phyloP scores from a whole-genome alignment of 2,113 vertebrate genomes.

The Macaca mulatta region DNA sequence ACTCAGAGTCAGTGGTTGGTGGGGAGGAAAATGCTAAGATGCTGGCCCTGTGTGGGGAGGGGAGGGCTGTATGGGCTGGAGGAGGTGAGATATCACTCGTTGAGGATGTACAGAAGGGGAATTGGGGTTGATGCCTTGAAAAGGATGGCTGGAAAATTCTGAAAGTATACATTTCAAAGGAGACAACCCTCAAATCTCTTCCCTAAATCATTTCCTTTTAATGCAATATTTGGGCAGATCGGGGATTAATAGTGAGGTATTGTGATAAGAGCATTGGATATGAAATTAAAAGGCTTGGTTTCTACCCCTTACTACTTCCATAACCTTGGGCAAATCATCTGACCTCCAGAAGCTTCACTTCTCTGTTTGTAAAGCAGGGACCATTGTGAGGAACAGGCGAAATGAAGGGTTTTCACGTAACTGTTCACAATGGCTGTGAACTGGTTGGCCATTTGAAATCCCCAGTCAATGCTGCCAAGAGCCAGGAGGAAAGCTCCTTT shows the following conservation, averaged over 20 bases:
- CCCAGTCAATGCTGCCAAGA: background rate
- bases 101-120: background rate
- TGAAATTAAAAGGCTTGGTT: constrained; percentile 49
- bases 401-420: background rate
- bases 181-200: background rate
- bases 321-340: background rate
- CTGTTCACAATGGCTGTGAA: background rate
- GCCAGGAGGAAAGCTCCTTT: background rate
- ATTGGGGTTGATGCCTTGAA: background rate
- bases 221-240: background rate
- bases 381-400: background rate
- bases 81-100: background rate
- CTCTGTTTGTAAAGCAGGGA: background rate
- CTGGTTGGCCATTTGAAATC: background rate
- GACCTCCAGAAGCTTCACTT: constrained; percentile 13
- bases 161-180: background rate
- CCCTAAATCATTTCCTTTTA: background rate
- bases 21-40: background rate
- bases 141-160: background rate
- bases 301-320: background rate
- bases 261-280: background rate
- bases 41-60: rapidly evolving
- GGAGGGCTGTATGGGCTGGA: no score
- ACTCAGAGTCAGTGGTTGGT: no score
- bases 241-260: background rate